These are phyloP conservation scores for Stictonetta naevosa DNA, from an alignment of 2,113 vertebrate genomes.

Conservation along the genomic window DNA sequence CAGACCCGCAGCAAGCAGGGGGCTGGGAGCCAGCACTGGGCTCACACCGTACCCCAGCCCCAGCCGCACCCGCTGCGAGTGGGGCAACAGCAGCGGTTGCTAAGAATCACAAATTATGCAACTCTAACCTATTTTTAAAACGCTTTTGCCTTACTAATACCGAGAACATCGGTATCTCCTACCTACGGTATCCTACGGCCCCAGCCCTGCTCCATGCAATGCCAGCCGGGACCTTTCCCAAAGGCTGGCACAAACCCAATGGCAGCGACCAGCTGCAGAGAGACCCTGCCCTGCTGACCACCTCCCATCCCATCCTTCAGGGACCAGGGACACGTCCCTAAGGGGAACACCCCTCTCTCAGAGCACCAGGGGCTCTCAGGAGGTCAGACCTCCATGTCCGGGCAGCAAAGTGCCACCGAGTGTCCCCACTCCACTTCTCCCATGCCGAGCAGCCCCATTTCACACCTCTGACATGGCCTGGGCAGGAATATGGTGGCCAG, in stretches of 20 bases:
- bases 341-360: neutral
- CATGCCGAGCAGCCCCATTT: neutral
- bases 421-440: neutral
- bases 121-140: neutral
- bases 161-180: neutral
- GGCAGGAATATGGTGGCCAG: neutral
- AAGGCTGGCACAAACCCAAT: fast-evolving
- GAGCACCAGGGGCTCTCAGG: fast-evolving
- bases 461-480: fast-evolving
- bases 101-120: neutral
- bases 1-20: neutral
- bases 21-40: fast-evolving
- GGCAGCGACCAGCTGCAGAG: fast-evolving
- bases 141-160: neutral
- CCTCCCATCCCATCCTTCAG: fast-evolving
- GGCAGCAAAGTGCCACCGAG: neutral
- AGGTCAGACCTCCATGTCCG: neutral
- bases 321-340: neutral
- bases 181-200: neutral
- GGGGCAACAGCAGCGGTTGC: neutral
- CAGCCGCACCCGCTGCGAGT: neutral
- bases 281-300: neutral
- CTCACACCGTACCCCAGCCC: fast-evolving
- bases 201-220: neutral
- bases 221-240: neutral